A percentile compares a stretch with the other conserved stretches of the same genome.
Conservation (phyloP, 2,888 invertebrate genomes). For the Blastobasis lacticolella region DNA sequence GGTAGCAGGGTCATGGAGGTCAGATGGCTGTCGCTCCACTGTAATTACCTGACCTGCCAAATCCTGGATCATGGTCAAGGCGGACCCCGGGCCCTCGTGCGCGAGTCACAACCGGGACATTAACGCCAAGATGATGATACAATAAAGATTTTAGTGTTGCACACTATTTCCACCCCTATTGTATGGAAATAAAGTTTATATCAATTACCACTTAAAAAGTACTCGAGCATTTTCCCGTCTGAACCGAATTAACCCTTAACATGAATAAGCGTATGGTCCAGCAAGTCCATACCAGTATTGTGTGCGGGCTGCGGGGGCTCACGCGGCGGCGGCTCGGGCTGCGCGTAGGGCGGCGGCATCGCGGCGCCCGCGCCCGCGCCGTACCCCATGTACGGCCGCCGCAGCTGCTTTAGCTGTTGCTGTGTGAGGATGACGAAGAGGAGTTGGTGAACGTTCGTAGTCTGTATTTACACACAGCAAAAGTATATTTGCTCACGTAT, state of each 20-base stretch:
- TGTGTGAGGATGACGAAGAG: constrained; percentile 8
- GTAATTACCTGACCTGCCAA: too few species aligned
- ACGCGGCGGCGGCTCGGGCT: constrained; percentile 28
- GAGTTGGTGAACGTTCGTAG: too few species aligned
- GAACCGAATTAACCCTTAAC: constrained; percentile 1
- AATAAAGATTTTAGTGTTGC: too few species aligned
- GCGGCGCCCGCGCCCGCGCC: constrained; percentile 40
- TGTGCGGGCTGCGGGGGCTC: constrained; percentile 21
- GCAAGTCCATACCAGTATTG: neutral
- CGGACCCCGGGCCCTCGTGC: too few species aligned
- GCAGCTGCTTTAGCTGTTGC: constrained; percentile 54
- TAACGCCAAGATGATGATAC: too few species aligned
- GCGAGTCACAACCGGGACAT: too few species aligned
- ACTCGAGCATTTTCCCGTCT: constrained; percentile 4
- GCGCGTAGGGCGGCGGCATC: constrained; percentile 42
- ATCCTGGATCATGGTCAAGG: too few species aligned
- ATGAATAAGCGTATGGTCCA: too few species aligned
- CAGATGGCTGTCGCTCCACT: too few species aligned
- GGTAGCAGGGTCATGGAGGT: too few species aligned
- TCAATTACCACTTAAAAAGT: constrained; percentile 16
- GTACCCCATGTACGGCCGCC: constrained; percentile 51
- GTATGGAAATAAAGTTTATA: neutral
- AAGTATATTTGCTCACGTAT: too few species aligned
- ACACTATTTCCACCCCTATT: neutral
- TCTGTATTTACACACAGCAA: too few species aligned